Conservation (phyloP, 2,888 invertebrate genomes). For the Hydroisotoma schaefferi region DNA sequence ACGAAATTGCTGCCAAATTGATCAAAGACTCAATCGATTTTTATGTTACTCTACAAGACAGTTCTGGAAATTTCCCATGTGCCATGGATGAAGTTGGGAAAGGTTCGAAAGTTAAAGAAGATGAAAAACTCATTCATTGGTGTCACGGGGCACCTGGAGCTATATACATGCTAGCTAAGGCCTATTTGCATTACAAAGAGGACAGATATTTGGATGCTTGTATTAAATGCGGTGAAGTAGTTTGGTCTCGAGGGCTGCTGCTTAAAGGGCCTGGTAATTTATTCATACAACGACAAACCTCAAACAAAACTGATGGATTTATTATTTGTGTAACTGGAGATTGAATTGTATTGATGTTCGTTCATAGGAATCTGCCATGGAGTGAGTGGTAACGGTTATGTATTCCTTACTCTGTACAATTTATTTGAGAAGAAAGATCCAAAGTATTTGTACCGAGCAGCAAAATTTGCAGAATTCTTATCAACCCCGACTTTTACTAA, state of each 20-base stretch:
- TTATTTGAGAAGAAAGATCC: slow-evolving; percentile 62
- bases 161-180: slow-evolving; percentile 75
- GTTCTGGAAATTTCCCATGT: slow-evolving; percentile 71
- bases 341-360: too few species aligned
- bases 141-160: slow-evolving; percentile 56
- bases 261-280: slow-evolving; percentile 77
- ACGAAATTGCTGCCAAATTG: slow-evolving; percentile 58
- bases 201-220: slow-evolving; percentile 68
- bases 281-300: too few species aligned
- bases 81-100: slow-evolving; percentile 66
- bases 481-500: slow-evolving; percentile 62
- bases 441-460: slow-evolving; percentile 70
- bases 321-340: slow-evolving; percentile 48
- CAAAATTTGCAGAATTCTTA: slow-evolving; percentile 72
- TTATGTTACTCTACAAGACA: slow-evolving; percentile 64
- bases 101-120: background rate
- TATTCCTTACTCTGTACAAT: slow-evolving; percentile 70
- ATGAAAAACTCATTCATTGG: slow-evolving; percentile 24
- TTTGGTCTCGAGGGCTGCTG: slow-evolving; percentile 78
- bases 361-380: slow-evolving; percentile 84
- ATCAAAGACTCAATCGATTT: slow-evolving; percentile 66
- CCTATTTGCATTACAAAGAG: slow-evolving; percentile 71
- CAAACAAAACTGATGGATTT: too few species aligned
- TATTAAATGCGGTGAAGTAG: slow-evolving; percentile 66
- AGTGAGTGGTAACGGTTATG: slow-evolving; percentile 76